Base-by-base conservation (phyloP, 2,888 invertebrate genomes). In the Oegoconia quadripuncta region DNA sequence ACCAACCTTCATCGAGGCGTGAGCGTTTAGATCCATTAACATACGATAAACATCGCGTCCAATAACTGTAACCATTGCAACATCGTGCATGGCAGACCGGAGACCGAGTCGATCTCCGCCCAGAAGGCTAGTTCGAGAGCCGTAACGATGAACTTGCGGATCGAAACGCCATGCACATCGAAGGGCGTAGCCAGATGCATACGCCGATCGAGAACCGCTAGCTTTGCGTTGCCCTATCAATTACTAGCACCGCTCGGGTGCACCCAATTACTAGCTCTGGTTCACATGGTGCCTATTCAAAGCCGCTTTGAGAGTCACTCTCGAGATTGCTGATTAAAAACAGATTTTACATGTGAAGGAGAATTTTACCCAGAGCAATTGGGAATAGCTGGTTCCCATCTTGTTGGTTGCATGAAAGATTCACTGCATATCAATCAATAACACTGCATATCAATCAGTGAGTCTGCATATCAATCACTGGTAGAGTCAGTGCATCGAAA, bases 221-320 rank as follows among this genome's bases (percentile, higher is more conserved):
- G 63, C 60, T 69, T n/a, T n/a, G n/a, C n/a, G n/a, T n/a, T 65
- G 67, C 73, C 68, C 66, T 82, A 83, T 86, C 82, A 86, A 84
- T 84, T 84, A 84, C 82, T 63, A 71, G 67, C 65, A 64, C 63
- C 75, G 80, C 74, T 81, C 74, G 68, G 74, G 64, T 82, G 80
- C 79, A 75, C 78, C 78, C 82, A 81, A 83, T 86, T 81, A 84
- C 76, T 70, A 69, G 72, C 72, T 74, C 71, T 72, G 68, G 69
- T 80, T 78, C 78, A 79, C 78, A 78, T 82, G 72, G 74, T 79
- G 75, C 75, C 71, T 78, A 75, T 74, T 73, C 75, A 74, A 72
- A 72, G 58, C 53, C 49, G 55, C 61, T 57, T 61, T 52, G 50
- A 63, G 63, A 69, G 66, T 62, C 62, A 27, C 22, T 36, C 33